Conservation (phyloP, 2,113 vertebrate genomes). For the Gopherus evgoodei region DNA sequence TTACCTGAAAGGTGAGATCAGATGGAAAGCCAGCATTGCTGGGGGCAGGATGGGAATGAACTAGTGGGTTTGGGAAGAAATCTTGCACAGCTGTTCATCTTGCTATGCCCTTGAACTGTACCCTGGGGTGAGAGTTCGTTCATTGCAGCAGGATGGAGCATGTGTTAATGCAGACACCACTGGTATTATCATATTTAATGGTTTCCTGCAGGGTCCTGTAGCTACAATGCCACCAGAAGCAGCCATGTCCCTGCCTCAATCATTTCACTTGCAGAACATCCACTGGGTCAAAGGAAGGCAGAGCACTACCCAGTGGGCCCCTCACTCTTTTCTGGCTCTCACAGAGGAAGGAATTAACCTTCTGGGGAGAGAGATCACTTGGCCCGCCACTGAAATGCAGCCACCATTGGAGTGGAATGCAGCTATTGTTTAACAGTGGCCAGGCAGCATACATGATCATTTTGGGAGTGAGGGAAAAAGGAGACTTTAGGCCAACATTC, state of each 20-base stretch:
- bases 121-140: not conserved
- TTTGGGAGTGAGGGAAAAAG: not conserved
- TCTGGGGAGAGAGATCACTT: not conserved
- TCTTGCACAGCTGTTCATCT: not conserved
- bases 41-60: not conserved
- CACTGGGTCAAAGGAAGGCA: not conserved
- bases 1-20: not conserved
- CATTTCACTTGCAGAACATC: not conserved
- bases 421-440: not conserved
- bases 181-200: not conserved
- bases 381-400: not conserved
- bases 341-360: rapidly evolving
- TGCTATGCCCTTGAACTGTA: not conserved
- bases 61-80: not conserved
- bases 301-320: not conserved
- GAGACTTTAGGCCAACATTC: not conserved
- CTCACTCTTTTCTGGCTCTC: not conserved
- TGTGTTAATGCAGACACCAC: not conserved
- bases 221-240: not conserved
- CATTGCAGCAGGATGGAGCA: not conserved
- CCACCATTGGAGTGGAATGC: rapidly evolving
- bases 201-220: not conserved
- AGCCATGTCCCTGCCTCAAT: not conserved
- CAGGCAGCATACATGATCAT: not conserved
- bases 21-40: too few relatives aligned